Percentiles rank a stretch among this genome's conserved stretches.
These are phyloP conservation scores for Molossus alvarezi DNA, from an alignment of 2,797 vertebrate genomes.

Conservation along the genomic window DNA sequence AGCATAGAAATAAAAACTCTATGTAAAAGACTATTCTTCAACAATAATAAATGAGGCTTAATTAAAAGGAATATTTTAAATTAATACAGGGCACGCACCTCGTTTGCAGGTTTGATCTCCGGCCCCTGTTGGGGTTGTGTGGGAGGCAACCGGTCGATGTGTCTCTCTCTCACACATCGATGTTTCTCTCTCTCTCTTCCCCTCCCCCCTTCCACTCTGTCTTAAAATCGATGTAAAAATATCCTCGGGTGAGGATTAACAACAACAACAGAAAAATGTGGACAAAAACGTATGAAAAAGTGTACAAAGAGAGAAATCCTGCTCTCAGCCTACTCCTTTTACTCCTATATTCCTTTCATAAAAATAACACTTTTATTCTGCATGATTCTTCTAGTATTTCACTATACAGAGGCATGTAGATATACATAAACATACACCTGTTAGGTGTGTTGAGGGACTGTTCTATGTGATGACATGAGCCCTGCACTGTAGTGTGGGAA, in stretches of 20 bases:
- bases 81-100: not conserved
- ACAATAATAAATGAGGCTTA: not conserved
- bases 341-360: not conserved
- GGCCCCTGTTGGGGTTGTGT: no score
- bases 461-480: not conserved
- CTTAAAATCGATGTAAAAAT: no score
- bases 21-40: not conserved
- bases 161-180: no score
- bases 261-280: not conserved
- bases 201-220: no score
- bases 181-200: no score
- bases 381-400: not conserved
- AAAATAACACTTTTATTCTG: not conserved
- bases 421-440: not conserved
- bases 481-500: not conserved
- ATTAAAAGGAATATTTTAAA: slow-evolving; percentile 17
- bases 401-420: not conserved
- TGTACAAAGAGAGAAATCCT: not conserved
- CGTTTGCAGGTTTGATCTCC: no score
- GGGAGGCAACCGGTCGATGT: no score
- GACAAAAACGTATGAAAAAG: not conserved
- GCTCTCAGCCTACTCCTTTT: not conserved
- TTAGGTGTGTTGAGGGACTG: not conserved
- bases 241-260: no score
- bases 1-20: slow-evolving; percentile 40